Conservation (phyloP, 2,888 invertebrate species). For the Cacoxenus indagator region DNA sequence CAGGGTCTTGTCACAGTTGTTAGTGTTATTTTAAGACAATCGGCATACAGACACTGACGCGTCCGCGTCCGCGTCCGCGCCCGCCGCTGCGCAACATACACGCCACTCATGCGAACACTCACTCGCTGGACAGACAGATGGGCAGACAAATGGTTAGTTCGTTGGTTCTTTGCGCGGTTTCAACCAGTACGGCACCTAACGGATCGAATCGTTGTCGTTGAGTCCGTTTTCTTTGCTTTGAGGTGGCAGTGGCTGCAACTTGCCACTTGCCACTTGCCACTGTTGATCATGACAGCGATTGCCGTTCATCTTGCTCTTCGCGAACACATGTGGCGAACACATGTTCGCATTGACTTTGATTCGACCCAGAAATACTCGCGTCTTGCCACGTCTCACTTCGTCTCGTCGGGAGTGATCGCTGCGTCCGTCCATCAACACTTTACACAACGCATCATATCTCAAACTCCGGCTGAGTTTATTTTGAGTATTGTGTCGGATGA, state of each 20-base stretch:
- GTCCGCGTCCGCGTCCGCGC: no score
- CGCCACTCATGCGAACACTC: not conserved
- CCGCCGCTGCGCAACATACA: no score
- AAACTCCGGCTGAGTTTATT: constrained; percentile 43
- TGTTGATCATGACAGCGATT: not conserved
- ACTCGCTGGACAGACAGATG: not conserved
- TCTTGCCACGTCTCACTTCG: constrained; percentile 19
- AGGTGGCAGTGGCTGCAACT: not conserved
- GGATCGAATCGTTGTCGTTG: not conserved
- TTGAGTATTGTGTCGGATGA: not conserved
- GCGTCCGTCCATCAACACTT: no score
- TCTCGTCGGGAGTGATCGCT: not conserved
- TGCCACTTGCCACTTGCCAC: no score
- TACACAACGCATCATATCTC: no score
- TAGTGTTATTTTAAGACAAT: not conserved
- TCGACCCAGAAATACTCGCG: constrained; percentile 4
- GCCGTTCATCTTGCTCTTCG: constrained; percentile 5
- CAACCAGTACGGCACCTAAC: no score
- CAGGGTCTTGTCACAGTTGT: not conserved
- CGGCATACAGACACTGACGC: not conserved
- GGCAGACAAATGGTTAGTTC: not conserved
- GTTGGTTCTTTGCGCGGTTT: no score
- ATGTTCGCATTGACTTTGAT: constrained; percentile 37
- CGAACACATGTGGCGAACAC: constrained; percentile 59
- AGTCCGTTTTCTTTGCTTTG: not conserved